Evolutionary conservation across 35 echinoderm and acorn worm genomes (phyloP), one percentile per base, ranked within the genome.

Genomic region (Eucidaris tribuloides): DNA sequence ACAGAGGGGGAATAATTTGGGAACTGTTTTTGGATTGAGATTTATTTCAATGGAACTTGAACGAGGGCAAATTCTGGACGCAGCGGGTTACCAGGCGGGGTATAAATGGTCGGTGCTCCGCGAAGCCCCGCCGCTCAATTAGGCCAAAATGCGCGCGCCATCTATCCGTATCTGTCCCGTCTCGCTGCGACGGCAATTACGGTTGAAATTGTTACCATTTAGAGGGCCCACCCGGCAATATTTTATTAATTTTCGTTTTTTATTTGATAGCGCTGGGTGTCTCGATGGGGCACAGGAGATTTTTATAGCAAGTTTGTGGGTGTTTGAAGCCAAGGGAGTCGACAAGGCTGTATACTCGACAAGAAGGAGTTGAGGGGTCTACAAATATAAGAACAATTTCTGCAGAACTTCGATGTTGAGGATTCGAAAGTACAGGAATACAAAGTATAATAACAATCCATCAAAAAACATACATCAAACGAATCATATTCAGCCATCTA

Each of bases 131-230:
- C n/a, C 41, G 68, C 68, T 74, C 68, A 74, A 74, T 74, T 74
- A 74, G 68, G 68, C 9, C 68, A 40, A 41, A 40, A 38, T 74
- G 41, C 17, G 28, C 61, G 37, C 37, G 68, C 44, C 68, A 25
- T 74, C 35, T 25, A 33, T 74, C 24, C 41, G 68, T 25, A 7
- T 74, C 68, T 22, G 68, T 22, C 68, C 68, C 33, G 68, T n/a
- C 68, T 74, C 37, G 41, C 68, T 74, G 68, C 14, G 68, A 27
- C 11, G 28, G 44, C 68, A 74, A 74, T 74, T 74, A 74, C 68
- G 68, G 68, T 74, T 74, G 68, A 74, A 74, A 74, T 74, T 74
- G 68, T 74, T 74, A 74, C 68, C 68, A 74, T 74, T 74, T 74
- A 74, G 34, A 40, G 37, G 68, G 68, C 35, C 68, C 68, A 74